phyloP scores from a whole-genome alignment of 1,140 invertebrate species.

The Cyclina sinensis region DNA sequence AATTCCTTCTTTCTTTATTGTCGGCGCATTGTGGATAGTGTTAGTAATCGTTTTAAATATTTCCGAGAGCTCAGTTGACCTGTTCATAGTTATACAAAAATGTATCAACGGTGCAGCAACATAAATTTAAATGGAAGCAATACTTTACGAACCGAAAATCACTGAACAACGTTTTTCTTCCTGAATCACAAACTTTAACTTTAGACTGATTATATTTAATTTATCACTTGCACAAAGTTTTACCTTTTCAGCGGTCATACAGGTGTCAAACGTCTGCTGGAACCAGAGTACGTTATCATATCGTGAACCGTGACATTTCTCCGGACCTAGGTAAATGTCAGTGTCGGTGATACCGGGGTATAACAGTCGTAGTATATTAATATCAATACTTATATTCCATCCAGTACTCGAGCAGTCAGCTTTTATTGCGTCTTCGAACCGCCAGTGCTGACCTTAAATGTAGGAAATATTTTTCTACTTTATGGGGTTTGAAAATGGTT shows the following conservation, averaged over 20 bases:
- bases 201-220: too few species aligned
- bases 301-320: background rate
- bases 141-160: background rate
- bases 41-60: too few species aligned
- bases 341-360: background rate
- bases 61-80: too few species aligned
- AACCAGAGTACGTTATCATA: background rate
- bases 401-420: background rate
- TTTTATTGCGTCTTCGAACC: background rate
- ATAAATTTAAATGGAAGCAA: too few species aligned
- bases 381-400: background rate
- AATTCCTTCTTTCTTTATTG: too few species aligned
- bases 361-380: background rate
- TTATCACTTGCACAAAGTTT: background rate
- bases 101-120: too few species aligned
- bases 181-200: too few species aligned
- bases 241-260: background rate
- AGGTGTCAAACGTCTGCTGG: background rate
- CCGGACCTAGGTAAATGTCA: background rate
- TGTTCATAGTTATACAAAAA: too few species aligned
- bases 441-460: background rate
- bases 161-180: background rate
- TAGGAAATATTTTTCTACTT: too few species aligned
- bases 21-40: too few species aligned
- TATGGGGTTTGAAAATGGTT: too few species aligned